A percentile compares a stretch with the other conserved stretches of the same genome.
Conservation (phyloP, 2,888 invertebrate species). For the Sminthurides aquaticus region DNA sequence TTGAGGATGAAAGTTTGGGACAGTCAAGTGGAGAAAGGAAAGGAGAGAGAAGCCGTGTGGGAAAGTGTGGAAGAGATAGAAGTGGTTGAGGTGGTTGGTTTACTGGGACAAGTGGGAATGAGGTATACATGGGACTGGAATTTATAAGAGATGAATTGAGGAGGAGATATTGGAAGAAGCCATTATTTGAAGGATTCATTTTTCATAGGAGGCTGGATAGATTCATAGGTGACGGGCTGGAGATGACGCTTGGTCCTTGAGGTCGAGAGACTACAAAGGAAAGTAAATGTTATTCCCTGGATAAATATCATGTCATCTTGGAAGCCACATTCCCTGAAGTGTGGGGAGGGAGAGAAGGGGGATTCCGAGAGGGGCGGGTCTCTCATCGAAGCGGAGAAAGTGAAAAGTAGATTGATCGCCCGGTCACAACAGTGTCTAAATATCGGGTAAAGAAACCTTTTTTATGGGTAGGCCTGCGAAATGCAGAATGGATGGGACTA, state of each 20-base stretch:
- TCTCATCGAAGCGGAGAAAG: too few relatives aligned
- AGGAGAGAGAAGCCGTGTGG: too few relatives aligned
- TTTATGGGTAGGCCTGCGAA: too few relatives aligned
- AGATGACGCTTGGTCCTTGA: not conserved
- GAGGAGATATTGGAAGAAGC: not conserved
- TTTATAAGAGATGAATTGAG: not conserved
- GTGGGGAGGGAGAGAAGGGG: not conserved
- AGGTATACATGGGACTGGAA: too few relatives aligned
- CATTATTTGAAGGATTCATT: not conserved
- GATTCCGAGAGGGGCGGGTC: too few relatives aligned
- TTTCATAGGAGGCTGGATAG: not conserved
- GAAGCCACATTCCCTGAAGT: not conserved
- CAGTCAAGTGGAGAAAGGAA: too few relatives aligned
- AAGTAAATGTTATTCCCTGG: not conserved
- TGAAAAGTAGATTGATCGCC: not conserved
- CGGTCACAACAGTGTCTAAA: not conserved
- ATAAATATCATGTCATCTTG: not conserved
- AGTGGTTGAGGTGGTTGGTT: too few relatives aligned
- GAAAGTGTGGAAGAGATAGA: too few relatives aligned
- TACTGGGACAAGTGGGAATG: too few relatives aligned
- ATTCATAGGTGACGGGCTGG: not conserved
- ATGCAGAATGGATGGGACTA: too few relatives aligned
- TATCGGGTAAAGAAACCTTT: too few relatives aligned
- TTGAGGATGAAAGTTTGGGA: too few relatives aligned
- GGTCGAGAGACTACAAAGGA: not conserved